Percentiles rank a stretch among this genome's conserved stretches.
These are phyloP conservation scores for Aplysia californica DNA, from an alignment of 1,140 invertebrate species.

Conservation along the genomic window DNA sequence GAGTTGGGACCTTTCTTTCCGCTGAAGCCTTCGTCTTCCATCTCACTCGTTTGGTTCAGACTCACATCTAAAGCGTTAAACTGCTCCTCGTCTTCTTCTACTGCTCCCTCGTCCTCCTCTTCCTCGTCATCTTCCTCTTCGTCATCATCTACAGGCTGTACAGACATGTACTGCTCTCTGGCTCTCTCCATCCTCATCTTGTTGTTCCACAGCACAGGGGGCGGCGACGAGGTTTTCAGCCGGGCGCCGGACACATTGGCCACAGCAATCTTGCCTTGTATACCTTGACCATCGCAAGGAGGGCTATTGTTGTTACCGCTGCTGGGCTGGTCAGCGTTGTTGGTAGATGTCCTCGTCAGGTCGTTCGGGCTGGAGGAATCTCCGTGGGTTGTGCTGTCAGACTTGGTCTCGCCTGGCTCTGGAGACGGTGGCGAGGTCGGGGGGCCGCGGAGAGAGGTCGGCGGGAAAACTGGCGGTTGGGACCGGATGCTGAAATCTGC, in stretches of 20 bases:
- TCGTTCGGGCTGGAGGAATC: background rate
- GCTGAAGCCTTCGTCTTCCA: background rate
- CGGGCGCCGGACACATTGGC: constrained; percentile 15
- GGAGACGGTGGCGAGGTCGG: background rate
- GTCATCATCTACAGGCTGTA: constrained; percentile 14
- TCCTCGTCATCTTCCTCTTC: constrained; percentile 18
- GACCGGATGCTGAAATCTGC: constrained; percentile 18
- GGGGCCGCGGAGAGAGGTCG: background rate
- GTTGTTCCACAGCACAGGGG: constrained; percentile 1
- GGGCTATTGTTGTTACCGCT: background rate
- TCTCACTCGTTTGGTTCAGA: background rate
- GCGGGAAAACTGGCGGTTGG: constrained; percentile 12
- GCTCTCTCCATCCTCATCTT: background rate
- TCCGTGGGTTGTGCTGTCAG: background rate
- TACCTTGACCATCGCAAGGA: background rate
- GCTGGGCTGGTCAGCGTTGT: background rate
- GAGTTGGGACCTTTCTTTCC: background rate
- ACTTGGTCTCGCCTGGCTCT: constrained; percentile 21
- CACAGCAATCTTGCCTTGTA: background rate
- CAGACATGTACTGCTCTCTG: background rate
- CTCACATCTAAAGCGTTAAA: constrained; percentile 8
- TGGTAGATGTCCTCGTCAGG: background rate
- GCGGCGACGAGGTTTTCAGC: background rate
- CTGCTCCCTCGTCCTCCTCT: constrained; percentile 22
- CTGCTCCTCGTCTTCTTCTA: constrained; percentile 25